Percentiles rank a stretch among this genome's conserved stretches.
Evolutionary conservation across 1,140 invertebrate species (phyloP).

Genomic region (Drosophila sturtevanti): DNA sequence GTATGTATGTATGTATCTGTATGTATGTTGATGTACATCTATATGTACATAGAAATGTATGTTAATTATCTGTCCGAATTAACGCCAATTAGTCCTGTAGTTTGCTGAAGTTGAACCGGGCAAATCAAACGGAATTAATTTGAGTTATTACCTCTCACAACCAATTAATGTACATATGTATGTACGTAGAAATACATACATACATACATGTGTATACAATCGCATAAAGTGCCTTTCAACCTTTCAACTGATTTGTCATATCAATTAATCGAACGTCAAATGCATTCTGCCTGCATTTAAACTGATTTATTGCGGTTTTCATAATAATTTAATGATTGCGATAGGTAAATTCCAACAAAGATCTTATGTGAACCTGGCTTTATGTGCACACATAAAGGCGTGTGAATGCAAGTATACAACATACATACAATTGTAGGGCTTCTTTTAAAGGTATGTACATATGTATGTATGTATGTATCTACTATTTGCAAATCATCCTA

Average conservation of each 20-base stretch:
- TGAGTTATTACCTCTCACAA: too few species aligned
- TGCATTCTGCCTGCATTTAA: not conserved
- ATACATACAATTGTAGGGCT: too few species aligned
- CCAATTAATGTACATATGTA: not conserved
- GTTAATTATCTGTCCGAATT: too few species aligned
- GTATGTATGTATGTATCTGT: not conserved
- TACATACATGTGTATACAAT: not conserved
- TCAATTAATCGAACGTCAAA: slow-evolving; percentile 44
- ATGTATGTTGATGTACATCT: not conserved
- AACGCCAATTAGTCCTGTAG: too few species aligned
- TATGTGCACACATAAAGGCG: not conserved
- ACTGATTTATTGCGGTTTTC: not conserved
- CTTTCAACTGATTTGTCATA: slow-evolving; percentile 11
- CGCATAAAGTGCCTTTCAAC: too few species aligned
- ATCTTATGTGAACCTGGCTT: not conserved
- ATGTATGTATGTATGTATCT: not conserved
- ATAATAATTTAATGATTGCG: not conserved
- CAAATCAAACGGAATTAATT: too few species aligned
- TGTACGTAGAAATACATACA: not conserved
- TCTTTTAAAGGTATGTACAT: not conserved
- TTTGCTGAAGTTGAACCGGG: too few species aligned
- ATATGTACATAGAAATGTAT: not conserved
- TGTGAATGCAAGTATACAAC: too few species aligned
- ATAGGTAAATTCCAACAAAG: not conserved
- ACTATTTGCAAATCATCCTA: not conserved